These are phyloP conservation scores for Elachura formosa DNA, from an alignment of 2,113 vertebrate genomes.

Conservation along the genomic window DNA sequence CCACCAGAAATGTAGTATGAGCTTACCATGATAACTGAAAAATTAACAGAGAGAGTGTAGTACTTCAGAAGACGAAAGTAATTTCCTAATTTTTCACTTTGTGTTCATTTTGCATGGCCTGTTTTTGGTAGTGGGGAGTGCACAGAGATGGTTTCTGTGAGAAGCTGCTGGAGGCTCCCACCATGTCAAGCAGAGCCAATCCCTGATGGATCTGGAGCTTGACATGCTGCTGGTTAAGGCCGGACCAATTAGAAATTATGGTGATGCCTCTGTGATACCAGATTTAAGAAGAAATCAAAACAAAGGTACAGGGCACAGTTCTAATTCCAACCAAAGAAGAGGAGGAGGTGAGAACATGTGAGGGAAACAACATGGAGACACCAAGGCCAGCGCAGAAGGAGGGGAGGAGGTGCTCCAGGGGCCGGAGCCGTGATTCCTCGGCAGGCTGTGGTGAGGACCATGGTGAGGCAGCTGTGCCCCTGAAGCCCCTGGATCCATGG, in stretches of 20 bases:
- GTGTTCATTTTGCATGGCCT: not conserved
- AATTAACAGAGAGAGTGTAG: not conserved
- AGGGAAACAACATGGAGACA: not conserved
- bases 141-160: not conserved
- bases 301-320: not conserved
- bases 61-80: not conserved
- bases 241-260: not conserved
- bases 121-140: not conserved
- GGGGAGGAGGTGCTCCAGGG: accelerated
- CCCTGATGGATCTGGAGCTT: not conserved
- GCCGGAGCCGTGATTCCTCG: accelerated
- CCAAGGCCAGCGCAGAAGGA: not conserved
- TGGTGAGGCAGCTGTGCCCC: not conserved
- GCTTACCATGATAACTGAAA: not conserved
- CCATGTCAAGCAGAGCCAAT: not conserved
- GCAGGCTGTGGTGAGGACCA: not conserved
- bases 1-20: not conserved
- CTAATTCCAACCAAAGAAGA: not conserved
- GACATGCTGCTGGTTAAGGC: not conserved
- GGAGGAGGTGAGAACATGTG: not conserved
- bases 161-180: not conserved
- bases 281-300: not conserved
- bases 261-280: not conserved
- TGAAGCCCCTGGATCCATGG: not conserved
- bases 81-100: not conserved